Evolutionary conservation across 2,113 vertebrate genomes (phyloP), one percentile per base, ranked within the genome.

Genomic region (Nothobranchius furzeri): DNA sequence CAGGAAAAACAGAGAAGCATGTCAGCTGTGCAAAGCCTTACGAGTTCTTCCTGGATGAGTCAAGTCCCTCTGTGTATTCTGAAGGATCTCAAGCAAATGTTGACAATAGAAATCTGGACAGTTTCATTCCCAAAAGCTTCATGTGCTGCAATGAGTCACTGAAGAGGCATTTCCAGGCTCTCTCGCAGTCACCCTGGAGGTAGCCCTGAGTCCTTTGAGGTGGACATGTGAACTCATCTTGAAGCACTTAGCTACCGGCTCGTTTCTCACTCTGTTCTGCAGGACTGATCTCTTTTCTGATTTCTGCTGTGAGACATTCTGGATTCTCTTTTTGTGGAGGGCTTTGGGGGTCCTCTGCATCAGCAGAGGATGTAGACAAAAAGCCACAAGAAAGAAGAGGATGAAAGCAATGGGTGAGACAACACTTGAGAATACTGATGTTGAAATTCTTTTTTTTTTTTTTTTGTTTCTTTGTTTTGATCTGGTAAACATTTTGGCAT

Each of bases 171-270:
- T 87, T 83, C 78, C 86, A 79, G 70, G 49, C 72, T 71, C 46
- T 13, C 42, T 77, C 63, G 65, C 46, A 78, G 76, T 61, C 75
- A 14, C 17, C 13, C 70, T 3, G 56, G 73, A 81, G 83, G 70
- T 81, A 70, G 63, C 60, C 13, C 52, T 0, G 20, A 57, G 60
- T 83, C 68, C 67, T 75, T 42, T 3, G 61, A 83, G 73, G 63
- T 40, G 62, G 75, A 84, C 75, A 81, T 74, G 80, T 54, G 70
- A 80, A 81, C 70, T 84, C 87, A 85, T 90, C 87, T 88, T 91
- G 89, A 91, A 87, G 66, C 75, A 82, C 69, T 90, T 90, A 85
- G 90, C 83, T 87, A 89, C 85, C 2, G 81, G 79, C 78, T 87
- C 79, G 68, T 83, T 82, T 77, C 73, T 73, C 63, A 75, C 74